Base-by-base conservation (phyloP, 2,888 invertebrate genomes). In the Meiosimyza decipiens region DNA sequence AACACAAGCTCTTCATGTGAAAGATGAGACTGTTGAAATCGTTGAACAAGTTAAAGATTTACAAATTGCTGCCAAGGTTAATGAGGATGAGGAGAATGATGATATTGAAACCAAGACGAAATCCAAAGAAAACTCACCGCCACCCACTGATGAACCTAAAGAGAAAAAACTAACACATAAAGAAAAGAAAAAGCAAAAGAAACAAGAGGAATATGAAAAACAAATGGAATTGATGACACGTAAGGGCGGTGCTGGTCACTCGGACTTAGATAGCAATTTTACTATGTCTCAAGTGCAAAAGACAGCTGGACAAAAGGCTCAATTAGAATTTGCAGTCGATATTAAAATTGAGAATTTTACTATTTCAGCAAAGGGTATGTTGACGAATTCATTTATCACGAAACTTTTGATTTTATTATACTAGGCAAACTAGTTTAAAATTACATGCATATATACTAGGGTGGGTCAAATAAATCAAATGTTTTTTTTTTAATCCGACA, bases 341-440 rank as follows among this genome's bases (percentile, higher is more conserved):
- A 99, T 99, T 68, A 99, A 99, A 90, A 95, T 98, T 16, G 99
- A 99, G 83, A 98, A 97, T 87, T 99, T 99, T 85, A 97, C 97
- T 73, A 99, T 99, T 79, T 92, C 96, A 22, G 99, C 99, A 0
- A 95, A 97, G 86, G 99, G 85, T 85, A 55, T 76, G 80, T 52
- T 28, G 15, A 11, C 4, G 11, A 28, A 12, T 1, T 22, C 6
- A 49, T 51, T 64, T 62, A 28, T 50, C 40, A 28, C 28, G 28
- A 28, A 28, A 3, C 28, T 28, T 28, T 28, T 28, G 28, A 3
- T 28, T 28, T 28, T 28, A 28, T 28, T 28, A 28, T 3, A 28
- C 28, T 28, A 28, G 28, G 28, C 4, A 28, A 28, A 28, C 28
- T 22, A 2, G 2, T 2, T 22, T 22, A 22, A 22, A 22, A 28